These are phyloP conservation scores for Azorinus chamasolen DNA, from an alignment of 2,888 invertebrate genomes.

Conservation along the genomic window DNA sequence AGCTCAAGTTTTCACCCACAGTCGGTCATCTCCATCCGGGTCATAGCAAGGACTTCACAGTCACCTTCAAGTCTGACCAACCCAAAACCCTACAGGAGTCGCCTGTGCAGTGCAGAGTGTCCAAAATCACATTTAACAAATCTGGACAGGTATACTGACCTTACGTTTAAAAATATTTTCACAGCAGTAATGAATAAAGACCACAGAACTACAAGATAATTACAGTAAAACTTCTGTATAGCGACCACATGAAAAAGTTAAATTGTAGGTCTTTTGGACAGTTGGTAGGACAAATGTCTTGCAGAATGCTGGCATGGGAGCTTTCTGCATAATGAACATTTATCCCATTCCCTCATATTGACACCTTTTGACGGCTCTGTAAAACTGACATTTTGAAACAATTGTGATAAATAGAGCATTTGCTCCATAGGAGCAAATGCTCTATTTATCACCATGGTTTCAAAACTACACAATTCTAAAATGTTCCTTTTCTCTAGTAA, in stretches of 20 bases:
- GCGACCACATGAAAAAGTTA: background rate
- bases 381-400: too few species aligned
- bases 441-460: too few species aligned
- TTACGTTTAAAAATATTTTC: background rate
- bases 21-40: conserved; percentile 85
- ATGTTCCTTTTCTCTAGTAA: too few species aligned
- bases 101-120: conserved; percentile 80
- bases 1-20: conserved; percentile 87
- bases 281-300: background rate
- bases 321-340: too few species aligned
- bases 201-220: too few species aligned
- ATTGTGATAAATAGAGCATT: too few species aligned
- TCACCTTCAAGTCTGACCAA: conserved; percentile 87
- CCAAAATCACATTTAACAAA: conserved; percentile 84
- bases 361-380: too few species aligned
- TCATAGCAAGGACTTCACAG: conserved; percentile 87
- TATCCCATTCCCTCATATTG: too few species aligned
- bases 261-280: background rate
- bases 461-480: too few species aligned
- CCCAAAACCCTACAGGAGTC: conserved; percentile 83
- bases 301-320: background rate
- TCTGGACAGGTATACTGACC: conserved; percentile 74
- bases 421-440: too few species aligned
- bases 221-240: too few species aligned
- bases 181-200: too few species aligned